A percentile compares a stretch with the other conserved stretches of the same genome.
These are phyloP conservation scores for Jaculus jaculus DNA, from an alignment of 2,113 vertebrate genomes.

Conservation along the genomic window DNA sequence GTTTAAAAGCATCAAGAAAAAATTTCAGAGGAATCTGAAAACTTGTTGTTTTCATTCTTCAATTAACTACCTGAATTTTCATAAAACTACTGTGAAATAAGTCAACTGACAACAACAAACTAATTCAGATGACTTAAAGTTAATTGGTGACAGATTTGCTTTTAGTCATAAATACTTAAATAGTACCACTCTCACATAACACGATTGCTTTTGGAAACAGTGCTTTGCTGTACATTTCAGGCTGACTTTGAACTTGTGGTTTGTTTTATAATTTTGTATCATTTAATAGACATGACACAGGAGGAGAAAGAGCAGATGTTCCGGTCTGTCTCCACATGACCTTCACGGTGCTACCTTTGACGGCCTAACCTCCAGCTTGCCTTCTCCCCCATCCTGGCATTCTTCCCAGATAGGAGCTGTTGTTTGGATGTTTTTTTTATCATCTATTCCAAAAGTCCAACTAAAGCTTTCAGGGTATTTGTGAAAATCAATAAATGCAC, in stretches of 20 bases:
- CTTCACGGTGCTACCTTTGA: neutral
- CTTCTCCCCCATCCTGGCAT: neutral
- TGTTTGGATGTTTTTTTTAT: neutral
- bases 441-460: neutral
- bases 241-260: neutral
- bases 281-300: neutral
- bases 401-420: neutral
- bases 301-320: neutral
- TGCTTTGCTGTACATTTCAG: neutral
- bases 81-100: neutral
- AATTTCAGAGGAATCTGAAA: conserved; percentile 2
- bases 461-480: neutral
- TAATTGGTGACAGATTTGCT: neutral
- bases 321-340: neutral
- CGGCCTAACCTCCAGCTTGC: neutral
- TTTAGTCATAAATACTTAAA: neutral
- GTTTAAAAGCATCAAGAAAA: neutral
- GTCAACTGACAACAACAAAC: neutral
- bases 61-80: neutral
- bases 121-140: neutral
- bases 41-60: neutral
- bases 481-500: neutral
- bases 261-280: neutral
- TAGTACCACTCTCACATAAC: neutral
- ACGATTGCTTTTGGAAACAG: neutral